phyloP scores from a whole-genome alignment of 2,113 vertebrate species.

The Corvus moneduloides region DNA sequence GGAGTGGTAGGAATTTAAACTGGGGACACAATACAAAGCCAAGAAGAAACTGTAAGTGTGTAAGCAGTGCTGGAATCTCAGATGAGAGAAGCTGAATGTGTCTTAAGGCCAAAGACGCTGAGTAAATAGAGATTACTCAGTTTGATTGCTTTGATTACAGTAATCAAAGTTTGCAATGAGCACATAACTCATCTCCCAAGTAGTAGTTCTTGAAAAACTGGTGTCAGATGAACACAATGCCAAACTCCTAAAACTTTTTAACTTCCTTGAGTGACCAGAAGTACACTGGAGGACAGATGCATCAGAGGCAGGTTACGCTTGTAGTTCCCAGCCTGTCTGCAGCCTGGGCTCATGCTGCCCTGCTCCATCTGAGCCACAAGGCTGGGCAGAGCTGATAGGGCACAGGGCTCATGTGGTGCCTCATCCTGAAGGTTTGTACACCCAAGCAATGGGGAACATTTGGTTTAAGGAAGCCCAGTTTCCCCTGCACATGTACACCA shows the following conservation, averaged over 20 bases:
- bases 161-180: not conserved
- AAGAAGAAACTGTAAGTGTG: not conserved
- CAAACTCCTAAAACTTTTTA: not conserved
- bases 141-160: not conserved
- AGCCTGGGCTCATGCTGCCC: not conserved
- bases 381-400: not conserved
- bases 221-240: not conserved
- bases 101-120: not conserved
- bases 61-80: not conserved
- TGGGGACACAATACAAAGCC: not conserved
- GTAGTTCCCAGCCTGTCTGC: not conserved
- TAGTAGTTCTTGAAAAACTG: not conserved
- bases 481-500: rapidly evolving
- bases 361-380: not conserved
- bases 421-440: not conserved
- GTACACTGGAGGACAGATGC: no score
- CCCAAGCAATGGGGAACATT: rapidly evolving
- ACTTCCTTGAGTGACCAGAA: not conserved
- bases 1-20: not conserved
- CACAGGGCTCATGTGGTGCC: rapidly evolving
- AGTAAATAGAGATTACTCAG: not conserved
- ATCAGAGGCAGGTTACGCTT: rapidly evolving
- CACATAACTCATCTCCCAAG: not conserved
- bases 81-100: not conserved
- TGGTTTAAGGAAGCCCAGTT: not conserved